Evolutionary conservation across 2,113 vertebrate genomes (phyloP).

Genomic region (Lagopus muta): DNA sequence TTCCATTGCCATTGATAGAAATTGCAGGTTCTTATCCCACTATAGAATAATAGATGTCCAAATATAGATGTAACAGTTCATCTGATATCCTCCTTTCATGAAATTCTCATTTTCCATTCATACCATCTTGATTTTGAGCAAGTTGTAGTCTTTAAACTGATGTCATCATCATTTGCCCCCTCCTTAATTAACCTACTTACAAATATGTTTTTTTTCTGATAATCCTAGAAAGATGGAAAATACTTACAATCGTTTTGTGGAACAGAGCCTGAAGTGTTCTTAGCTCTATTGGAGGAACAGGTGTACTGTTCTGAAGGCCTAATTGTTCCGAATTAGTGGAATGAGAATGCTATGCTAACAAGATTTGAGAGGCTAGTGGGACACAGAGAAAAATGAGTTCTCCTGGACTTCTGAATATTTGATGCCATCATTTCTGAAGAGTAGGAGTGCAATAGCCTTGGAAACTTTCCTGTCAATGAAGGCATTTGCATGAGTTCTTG

Average conservation of each 20-base stretch:
- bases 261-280: conserved; percentile 25
- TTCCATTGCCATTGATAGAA: not conserved
- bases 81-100: not conserved
- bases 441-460: not conserved
- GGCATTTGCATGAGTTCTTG: not conserved
- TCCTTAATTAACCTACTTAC: not conserved
- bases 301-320: conserved; percentile 23
- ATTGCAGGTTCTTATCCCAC: not conserved
- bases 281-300: conserved; percentile 18
- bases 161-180: not conserved
- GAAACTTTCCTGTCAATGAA: not conserved
- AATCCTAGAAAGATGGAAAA: conserved; percentile 52
- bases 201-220: conserved; percentile 56
- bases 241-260: conserved; percentile 30
- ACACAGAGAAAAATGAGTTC: not conserved
- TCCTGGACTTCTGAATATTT: not conserved
- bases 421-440: not conserved
- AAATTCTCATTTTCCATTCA: conserved; percentile 19
- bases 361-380: not conserved
- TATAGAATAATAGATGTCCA: not conserved
- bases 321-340: conserved; percentile 56
- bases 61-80: not conserved
- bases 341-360: conserved; percentile 2
- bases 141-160: not conserved
- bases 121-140: conserved; percentile 9